Conservation (phyloP, 2,113 vertebrate species). For the Xiphophorus maculatus region DNA sequence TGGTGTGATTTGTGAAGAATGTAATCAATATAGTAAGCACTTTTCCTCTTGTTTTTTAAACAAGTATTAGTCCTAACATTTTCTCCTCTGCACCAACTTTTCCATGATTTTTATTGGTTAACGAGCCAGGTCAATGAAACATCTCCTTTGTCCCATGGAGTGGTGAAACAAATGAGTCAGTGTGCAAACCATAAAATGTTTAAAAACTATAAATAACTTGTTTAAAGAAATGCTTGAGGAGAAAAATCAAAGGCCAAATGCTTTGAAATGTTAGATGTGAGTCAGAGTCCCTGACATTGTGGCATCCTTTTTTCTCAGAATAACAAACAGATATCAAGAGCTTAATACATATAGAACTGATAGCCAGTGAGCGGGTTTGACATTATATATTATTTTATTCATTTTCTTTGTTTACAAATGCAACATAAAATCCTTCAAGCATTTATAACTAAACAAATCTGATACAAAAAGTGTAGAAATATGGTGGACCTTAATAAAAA, state of each 20-base stretch:
- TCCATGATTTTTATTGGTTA: not conserved
- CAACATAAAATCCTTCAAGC: constrained; percentile 9
- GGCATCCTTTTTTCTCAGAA: not conserved
- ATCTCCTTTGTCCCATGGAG: not conserved
- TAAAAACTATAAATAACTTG: not conserved
- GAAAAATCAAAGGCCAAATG: not conserved
- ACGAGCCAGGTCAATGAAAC: not conserved
- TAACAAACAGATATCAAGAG: not conserved
- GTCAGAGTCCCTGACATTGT: not conserved
- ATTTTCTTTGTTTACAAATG: constrained; percentile 40
- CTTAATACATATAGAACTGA: not conserved
- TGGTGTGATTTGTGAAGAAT: too few relatives aligned
- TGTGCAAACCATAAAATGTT: not conserved
- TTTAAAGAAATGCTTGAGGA: not conserved
- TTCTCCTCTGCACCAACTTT: not conserved
- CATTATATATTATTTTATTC: constrained; percentile 6
- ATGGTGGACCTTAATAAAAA: not conserved
- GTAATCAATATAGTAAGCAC: too few relatives aligned
- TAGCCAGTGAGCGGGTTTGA: not conserved
- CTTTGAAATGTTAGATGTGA: not conserved
- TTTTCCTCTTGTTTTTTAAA: too few relatives aligned
- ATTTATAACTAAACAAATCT: not conserved
- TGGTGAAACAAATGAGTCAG: not conserved
- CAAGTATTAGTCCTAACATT: not conserved
- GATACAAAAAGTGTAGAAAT: not conserved